Base-by-base conservation (phyloP, 2,113 vertebrate genomes). In the Microtus montanus region DNA sequence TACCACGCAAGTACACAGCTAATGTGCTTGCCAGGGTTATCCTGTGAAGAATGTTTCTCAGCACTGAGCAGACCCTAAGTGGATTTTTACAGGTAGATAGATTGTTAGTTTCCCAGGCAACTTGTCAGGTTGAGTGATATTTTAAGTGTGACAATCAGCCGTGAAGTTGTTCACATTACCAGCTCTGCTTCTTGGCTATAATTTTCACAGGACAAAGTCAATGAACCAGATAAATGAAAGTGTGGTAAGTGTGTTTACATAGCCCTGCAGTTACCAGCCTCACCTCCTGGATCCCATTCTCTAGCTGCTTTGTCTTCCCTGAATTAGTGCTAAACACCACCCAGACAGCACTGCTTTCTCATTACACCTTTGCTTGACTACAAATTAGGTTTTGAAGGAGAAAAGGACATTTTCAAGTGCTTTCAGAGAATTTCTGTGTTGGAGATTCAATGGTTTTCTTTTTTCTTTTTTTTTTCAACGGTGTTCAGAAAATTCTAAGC, bases 331-430 rank as follows among this genome's bases (percentile, higher is more conserved):
- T 93, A 96, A 97, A 92, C 83, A 63, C 5, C 78, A 41, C 15
- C 93, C 75, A 92, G 54, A 85, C 33, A 89, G 66, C 90, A 89
- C 91, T 79, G n/a, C 5, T 89, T 92, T 52, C 19, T 83, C 86
- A 77, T 30, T 79, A 92, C 22, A 70, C 8, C 28, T 87, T 97
- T 96, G 90, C 93, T 93, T 89, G 96, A 10, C 35, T 89, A 84
- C 52, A 96, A 90, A 95, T 83, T 97, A n/a, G 3, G n/a, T 1
- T 93, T 97, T 96, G 68, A 93, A 89, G 89, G 90, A 97, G 77
- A 94, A 97, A 96, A 15, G n/a, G 93, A 8, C 79, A 97, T 97
- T 92, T 96, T 95, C 87, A 82, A 95, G 97, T 92, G 68, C 41
- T 89, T 71, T 54, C 64, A n/a, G 5, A 68, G 85, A 26, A 87